Evolutionary conservation across 2,888 invertebrate species (phyloP), one percentile per base, ranked within the genome.

Genomic region (Pteria penguin): DNA sequence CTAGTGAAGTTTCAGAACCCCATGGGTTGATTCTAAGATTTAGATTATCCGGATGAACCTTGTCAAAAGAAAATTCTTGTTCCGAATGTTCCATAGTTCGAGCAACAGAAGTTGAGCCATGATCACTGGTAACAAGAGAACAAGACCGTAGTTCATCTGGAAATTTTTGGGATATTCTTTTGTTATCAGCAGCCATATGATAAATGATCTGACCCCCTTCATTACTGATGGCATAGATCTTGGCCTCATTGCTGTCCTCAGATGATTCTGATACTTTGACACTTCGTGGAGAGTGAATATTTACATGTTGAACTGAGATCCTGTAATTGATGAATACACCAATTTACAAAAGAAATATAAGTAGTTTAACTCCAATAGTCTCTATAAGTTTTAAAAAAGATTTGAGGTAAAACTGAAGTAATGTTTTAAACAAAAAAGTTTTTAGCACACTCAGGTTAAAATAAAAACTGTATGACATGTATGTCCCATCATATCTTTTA

Each of bases 171-270:
- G 63, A 58, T 14, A 65, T n/a, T 58, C 77, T 75, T 18, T 77
- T 78, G 18, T 73, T 75, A 14, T 83, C 83, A 68, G 89, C 85
- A 86, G 92, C 93, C 80, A 93, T 91, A 81, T 93, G 93, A 84
- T 93, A 93, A 71, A 92, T 92, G 3, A 96, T 95, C 84, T 96
- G 96, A 1, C 96, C 96, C 84, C 95, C 95, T 32, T 96, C 95
- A 60, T 95, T 96, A 87, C 96, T 96, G 58, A 96, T 96, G 0
- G 96, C 96, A 87, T 95, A 96, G 18, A 96, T 95, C 87, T 95
- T 95, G 8, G 92, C 89, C 84, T 93, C 93, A 4, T 84, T 55
- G 45, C 81, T 79, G n/a, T 88, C 86, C 3, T 85, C 86, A 18
- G 82, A 83, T 45, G 80, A 81, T 5, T 82, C 83, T 24, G 89